Conservation (phyloP, 2,888 invertebrate genomes). For the Ennomos quercinarius region DNA sequence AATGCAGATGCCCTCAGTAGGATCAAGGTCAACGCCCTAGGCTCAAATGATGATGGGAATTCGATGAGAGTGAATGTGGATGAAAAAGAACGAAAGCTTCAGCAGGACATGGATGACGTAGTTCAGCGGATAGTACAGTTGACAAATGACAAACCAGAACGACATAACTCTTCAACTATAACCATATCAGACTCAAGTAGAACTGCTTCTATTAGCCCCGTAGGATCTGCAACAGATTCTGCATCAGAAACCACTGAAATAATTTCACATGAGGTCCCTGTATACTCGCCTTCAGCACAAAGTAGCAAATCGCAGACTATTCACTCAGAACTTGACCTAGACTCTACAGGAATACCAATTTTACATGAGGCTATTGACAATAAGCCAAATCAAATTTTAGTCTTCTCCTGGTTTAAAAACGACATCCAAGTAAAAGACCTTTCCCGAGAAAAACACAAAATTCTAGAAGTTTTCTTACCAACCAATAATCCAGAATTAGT, state of each 20-base stretch:
- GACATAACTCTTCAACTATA: background rate
- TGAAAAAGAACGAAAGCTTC: background rate
- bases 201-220: no score
- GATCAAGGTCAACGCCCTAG: background rate
- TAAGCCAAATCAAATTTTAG: conserved; percentile 49
- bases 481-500: conserved; percentile 34
- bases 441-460: conserved; percentile 40
- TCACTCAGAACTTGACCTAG: conserved; percentile 1
- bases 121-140: background rate
- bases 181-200: background rate
- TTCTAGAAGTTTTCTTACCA: conserved; percentile 44
- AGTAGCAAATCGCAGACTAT: background rate
- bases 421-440: conserved; percentile 38
- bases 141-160: background rate
- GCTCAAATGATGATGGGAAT: background rate
- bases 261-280: no score
- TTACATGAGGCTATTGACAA: conserved; percentile 47
- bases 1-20: background rate
- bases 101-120: background rate
- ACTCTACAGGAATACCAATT: conserved; percentile 41
- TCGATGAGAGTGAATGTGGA: background rate
- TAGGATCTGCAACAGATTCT: background rate
- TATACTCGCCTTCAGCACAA: background rate
- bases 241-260: conserved; percentile 1
- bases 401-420: conserved; percentile 38